Percentiles rank a stretch among this genome's conserved stretches.
Conservation (phyloP, 2,888 invertebrate species). For the Caenorhabditis zanzibari region DNA sequence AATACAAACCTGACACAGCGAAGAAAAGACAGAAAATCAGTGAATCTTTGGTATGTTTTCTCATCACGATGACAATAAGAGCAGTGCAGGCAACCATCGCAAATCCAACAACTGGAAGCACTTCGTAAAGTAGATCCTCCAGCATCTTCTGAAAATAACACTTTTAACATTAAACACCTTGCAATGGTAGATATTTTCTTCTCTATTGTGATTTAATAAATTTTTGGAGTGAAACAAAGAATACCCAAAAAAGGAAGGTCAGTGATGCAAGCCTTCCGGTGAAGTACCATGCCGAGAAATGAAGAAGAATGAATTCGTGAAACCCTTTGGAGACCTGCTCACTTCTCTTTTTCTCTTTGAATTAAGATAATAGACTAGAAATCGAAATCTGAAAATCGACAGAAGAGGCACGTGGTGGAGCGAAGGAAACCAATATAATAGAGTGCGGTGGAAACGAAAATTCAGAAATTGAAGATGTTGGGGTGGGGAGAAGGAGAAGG, state of each 20-base stretch:
- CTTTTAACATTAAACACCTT: neutral
- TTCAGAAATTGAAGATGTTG: neutral
- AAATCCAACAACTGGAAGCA: conserved; percentile 74
- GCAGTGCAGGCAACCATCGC: conserved; percentile 60
- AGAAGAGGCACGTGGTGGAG: neutral
- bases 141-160: conserved; percentile 68
- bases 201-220: neutral
- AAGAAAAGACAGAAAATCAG: conserved; percentile 64
- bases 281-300: conserved; percentile 55
- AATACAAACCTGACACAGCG: conserved; percentile 53
- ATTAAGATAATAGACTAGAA: no score
- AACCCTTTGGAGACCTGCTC: conserved; percentile 43
- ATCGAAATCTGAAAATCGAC: neutral
- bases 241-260: conserved; percentile 37
- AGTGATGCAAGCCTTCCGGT: conserved; percentile 49
- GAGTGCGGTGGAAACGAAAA: conserved; percentile 36
- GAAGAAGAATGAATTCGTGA: conserved; percentile 3
- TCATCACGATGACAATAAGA: conserved; percentile 61
- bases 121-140: conserved; percentile 73
- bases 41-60: conserved; percentile 42
- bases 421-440: conserved; percentile 37
- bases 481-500: conserved; percentile 7
- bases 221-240: conserved; percentile 16
- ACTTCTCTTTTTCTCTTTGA: conserved; percentile 27
- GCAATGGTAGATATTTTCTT: neutral